Base-by-base conservation (phyloP, 2,113 vertebrate species). In the Ctenomys sociabilis region DNA sequence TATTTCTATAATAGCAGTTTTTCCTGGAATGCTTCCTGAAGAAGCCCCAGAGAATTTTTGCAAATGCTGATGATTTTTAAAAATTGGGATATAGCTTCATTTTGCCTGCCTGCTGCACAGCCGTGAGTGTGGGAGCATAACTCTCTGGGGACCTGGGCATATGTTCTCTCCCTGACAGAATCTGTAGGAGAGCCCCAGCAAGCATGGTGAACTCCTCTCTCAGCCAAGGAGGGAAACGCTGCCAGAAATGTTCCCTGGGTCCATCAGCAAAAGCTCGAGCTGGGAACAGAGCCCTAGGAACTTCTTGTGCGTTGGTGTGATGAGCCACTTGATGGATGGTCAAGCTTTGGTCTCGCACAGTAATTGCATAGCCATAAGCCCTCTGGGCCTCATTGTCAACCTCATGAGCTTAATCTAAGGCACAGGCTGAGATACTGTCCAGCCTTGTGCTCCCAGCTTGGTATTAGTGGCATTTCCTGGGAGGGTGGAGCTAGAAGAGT, bases 151-250 rank as follows among this genome's bases (percentile, higher is more conserved):
- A 90, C 85, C 73, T 77, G 70, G 96, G 37, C 97, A 97, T 97
- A 96, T 97, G 97, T 94, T 96, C 92, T 94, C 43, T 97, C 63
- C 95, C 90, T 96, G 87, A 91, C 95, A 97, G 96, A 97, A 97
- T 95, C 91, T 97, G 85, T 17, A 54, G 40, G 49, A 78, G 81
- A 95, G 92, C 87, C 97, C 96, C 94, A 75, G 57, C 90, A 93
- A 90, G 95, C 49, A 73, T 22, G 70, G 45, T 88, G 82, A 92
- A 90, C 72, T 73, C 86, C 54, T 96, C 61, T 97, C 77, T 66
- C 66, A 93, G 96, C 96, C 94, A 98, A 97, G 78, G 93, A 85
- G 81, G 21, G 49, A 88, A 96, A 86, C 73, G 57, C 52, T 83
- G 72, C 83, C 88, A 78, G 78, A 90, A 96, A 54, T 21, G 10